Evolutionary conservation across 2,113 vertebrate species (phyloP), one percentile per base, ranked within the genome.

Genomic region (Trichechus manatus): DNA sequence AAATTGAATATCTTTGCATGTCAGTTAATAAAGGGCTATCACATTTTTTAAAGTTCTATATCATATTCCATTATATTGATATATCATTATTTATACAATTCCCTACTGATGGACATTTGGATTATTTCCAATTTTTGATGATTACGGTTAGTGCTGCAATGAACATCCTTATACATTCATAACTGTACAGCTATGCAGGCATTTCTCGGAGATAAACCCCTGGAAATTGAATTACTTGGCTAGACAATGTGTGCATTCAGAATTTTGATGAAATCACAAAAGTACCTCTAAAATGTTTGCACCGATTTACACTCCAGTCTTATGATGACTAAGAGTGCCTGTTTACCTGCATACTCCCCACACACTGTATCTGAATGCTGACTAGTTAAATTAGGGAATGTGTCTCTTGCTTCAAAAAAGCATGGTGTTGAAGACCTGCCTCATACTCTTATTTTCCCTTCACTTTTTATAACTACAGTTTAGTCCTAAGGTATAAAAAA

Each of bases 21-120:
- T 63, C n/a, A 80, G 77, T 79, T 90, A 96, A 87, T 79, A 95
- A 94, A 90, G 47, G 6, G 14, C n/a, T 95, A 36, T 83, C 11
- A 59, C 72, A 68, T 93, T 93, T 95, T 33, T 1, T 36, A 74
- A 93, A 63, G 15, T 90, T 70, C 33, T 39, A 4, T 77, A 50
- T 93, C 64, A 95, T 53, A 83, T 50, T 78, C 44, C 13, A 56
- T 56, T 56, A 17, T 56, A 56, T 56, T 56, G 13, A 56, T 56
- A 56, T 15, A 56, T 56, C 53, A 56, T 56, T 56, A 56, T 56
- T 56, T 56, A 56, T 56, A 2, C 13, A 56, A 4, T 17, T 11
- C 53, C 53, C 53, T 17, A 56, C 13, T 56, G 53, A 56, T 56
- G 53, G 53, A 56, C 11, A 56, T 56, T 56, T 56, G 53, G 53